A percentile compares a stretch with the other conserved stretches of the same genome.
Evolutionary conservation across 2,797 vertebrate species (phyloP).

Genomic region (Denticeps clupeoides): DNA sequence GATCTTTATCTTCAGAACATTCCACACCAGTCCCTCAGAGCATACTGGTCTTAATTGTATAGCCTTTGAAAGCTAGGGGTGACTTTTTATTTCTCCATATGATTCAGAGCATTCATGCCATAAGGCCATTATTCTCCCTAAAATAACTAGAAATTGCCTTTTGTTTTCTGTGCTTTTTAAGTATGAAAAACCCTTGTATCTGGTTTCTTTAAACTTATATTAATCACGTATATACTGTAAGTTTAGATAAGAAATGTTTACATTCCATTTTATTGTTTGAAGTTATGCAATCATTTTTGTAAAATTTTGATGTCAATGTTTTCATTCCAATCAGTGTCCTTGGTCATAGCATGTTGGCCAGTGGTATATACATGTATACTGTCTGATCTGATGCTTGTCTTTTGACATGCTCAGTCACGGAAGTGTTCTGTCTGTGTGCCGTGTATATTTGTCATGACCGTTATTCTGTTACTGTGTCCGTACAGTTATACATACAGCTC

Average conservation of each 20-base stretch:
- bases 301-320: slow-evolving; percentile 51
- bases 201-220: neutral
- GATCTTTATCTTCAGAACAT: neutral
- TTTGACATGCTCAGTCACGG: neutral
- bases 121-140: no score
- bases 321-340: slow-evolving; percentile 33
- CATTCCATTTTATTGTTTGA: slow-evolving; percentile 30
- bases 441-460: slow-evolving; percentile 24
- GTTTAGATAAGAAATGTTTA: slow-evolving; percentile 33
- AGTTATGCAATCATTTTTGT: slow-evolving; percentile 55
- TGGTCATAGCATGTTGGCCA: slow-evolving; percentile 29
- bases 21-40: neutral
- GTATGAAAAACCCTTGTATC: neutral
- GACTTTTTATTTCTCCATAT: no score
- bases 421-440: slow-evolving; percentile 25
- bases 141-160: no score
- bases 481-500: slow-evolving; percentile 58
- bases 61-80: no score
- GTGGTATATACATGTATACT: slow-evolving; percentile 12
- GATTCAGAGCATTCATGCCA: no score
- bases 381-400: slow-evolving; percentile 11
- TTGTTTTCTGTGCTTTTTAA: neutral
- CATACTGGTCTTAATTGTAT: neutral
- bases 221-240: slow-evolving; percentile 36
- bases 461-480: slow-evolving; percentile 34